Evolutionary conservation across 2,113 vertebrate genomes (phyloP).

Genomic region (Chaetura pelagica): DNA sequence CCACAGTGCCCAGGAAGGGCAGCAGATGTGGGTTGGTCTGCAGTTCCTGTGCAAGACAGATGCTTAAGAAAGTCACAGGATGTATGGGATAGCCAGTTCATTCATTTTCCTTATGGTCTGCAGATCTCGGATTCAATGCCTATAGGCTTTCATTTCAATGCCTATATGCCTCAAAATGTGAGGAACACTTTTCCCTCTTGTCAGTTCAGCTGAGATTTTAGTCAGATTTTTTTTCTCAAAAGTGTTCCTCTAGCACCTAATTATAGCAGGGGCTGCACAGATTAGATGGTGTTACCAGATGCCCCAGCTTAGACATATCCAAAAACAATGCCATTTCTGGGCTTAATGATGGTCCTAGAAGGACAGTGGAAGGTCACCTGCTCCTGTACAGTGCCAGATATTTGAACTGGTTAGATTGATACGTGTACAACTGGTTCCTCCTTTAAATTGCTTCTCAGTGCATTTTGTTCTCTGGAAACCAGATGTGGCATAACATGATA

Average conservation of each 20-base stretch:
- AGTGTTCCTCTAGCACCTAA: not conserved
- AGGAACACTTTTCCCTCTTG: not conserved
- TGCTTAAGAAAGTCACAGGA: not conserved
- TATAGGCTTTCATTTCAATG: not conserved
- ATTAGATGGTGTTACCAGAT: not conserved
- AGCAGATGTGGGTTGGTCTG: not conserved
- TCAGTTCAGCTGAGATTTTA: not conserved
- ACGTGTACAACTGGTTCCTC: not conserved
- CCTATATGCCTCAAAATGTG: not conserved
- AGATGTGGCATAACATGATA: constrained; percentile 66
- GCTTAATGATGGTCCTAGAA: not conserved
- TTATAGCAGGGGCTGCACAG: not conserved
- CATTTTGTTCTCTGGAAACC: constrained; percentile 54
- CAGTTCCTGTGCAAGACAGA: not conserved
- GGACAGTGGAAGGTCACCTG: not conserved
- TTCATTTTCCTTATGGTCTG: not conserved
- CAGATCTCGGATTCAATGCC: fast-evolving
- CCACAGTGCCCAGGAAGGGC: not conserved
- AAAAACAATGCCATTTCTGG: not conserved
- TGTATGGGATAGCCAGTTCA: too few species aligned
- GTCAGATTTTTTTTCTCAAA: not conserved
- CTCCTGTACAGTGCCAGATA: not conserved
- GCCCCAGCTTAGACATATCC: not conserved
- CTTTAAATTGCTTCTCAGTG: constrained; percentile 41
- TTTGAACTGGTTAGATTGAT: constrained; percentile 5